Percentiles rank a stretch among this genome's conserved stretches.
Evolutionary conservation across 2,888 invertebrate genomes (phyloP).

Genomic region (Ophion obscuratus): DNA sequence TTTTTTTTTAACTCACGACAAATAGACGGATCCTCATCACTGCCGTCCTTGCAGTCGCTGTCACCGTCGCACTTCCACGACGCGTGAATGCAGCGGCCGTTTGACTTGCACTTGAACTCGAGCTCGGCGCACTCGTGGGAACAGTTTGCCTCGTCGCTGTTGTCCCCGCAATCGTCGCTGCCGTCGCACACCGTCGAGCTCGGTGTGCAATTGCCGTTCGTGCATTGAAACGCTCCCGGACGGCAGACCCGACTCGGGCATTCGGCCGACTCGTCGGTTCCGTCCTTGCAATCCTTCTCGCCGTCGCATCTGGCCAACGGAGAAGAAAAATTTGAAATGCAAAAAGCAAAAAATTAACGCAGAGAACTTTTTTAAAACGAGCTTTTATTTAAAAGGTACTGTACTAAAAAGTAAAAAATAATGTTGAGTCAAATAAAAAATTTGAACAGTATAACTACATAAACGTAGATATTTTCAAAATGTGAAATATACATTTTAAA

Average conservation of each 20-base stretch:
- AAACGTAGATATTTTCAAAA: too few species aligned
- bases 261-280: slow-evolving; percentile 93
- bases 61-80: slow-evolving; percentile 98
- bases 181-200: slow-evolving; percentile 97
- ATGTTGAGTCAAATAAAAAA: too few species aligned
- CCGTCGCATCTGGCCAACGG: slow-evolving; percentile 92
- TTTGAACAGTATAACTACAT: too few species aligned
- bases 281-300: slow-evolving; percentile 96
- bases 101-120: slow-evolving; percentile 95
- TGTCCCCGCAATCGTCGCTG: slow-evolving; percentile 95
- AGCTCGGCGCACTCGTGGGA: slow-evolving; percentile 93
- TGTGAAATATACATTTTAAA: too few species aligned
- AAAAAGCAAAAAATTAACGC: neutral
- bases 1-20: slow-evolving; percentile 87
- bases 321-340: slow-evolving; percentile 21
- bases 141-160: slow-evolving; percentile 94
- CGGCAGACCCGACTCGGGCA: slow-evolving; percentile 95
- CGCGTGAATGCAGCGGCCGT: slow-evolving; percentile 94
- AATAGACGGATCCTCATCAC: slow-evolving; percentile 95
- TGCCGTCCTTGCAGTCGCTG: slow-evolving; percentile 96
- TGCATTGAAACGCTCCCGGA: slow-evolving; percentile 97
- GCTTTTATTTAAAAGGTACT: too few species aligned
- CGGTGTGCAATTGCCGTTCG: slow-evolving; percentile 96
- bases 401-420: too few species aligned
- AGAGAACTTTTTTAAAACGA: too few species aligned